A percentile compares a stretch with the other conserved stretches of the same genome.
These are phyloP conservation scores for Carcina quercana DNA, from an alignment of 2,888 invertebrate genomes.

Conservation along the genomic window DNA sequence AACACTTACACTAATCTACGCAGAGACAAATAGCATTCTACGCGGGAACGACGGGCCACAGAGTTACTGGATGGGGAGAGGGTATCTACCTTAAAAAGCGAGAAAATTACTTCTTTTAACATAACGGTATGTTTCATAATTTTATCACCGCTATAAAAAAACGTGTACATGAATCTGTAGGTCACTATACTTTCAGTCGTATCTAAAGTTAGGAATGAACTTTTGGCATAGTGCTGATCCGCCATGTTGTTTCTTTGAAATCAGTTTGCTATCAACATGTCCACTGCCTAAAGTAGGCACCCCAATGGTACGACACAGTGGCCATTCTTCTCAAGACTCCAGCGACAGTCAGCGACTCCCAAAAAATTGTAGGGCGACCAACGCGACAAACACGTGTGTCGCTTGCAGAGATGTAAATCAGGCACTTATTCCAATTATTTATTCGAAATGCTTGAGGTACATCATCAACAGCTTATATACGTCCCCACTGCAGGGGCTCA, in stretches of 20 bases:
- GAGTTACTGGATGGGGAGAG: not conserved
- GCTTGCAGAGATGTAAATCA: too few relatives aligned
- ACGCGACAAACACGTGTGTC: too few relatives aligned
- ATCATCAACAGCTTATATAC: too few relatives aligned
- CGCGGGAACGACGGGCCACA: constrained; percentile 22
- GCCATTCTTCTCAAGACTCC: too few relatives aligned
- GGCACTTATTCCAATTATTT: too few relatives aligned
- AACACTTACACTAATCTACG: constrained; percentile 60
- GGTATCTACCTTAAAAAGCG: not conserved
- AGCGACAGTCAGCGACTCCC: not conserved
- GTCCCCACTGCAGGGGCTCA: too few relatives aligned
- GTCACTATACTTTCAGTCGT: not conserved
- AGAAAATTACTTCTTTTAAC: not conserved
- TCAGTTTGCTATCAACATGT: too few relatives aligned
- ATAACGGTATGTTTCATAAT: not conserved
- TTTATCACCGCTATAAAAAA: not conserved
- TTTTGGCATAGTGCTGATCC: not conserved
- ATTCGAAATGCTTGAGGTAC: too few relatives aligned
- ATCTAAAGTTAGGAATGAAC: not conserved
- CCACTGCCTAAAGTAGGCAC: too few relatives aligned
- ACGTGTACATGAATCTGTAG: not conserved
- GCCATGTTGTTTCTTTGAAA: too few relatives aligned
- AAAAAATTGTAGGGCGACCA: not conserved
- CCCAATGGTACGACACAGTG: too few relatives aligned
- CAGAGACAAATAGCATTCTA: constrained; percentile 55